Evolutionary conservation across 2,888 invertebrate species (phyloP), one percentile per base, ranked within the genome.

Genomic region (Gibbula magus): DNA sequence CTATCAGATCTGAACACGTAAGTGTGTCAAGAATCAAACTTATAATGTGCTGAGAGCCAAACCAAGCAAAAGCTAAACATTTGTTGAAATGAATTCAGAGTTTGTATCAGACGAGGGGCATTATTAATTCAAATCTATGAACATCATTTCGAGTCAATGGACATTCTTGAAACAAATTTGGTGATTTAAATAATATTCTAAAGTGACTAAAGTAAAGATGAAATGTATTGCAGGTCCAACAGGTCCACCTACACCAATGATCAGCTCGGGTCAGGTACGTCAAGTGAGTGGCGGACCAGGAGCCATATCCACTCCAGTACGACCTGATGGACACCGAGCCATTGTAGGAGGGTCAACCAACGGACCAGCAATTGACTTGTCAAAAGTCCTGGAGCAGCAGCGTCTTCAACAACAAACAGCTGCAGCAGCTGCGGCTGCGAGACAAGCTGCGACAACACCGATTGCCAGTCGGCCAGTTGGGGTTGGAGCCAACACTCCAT

Each of bases 301-400:
- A 16, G 66, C 61, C 16, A 25, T 39, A 18, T 35, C 78, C 32
- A 70, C 78, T 2, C 73, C 78, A 8, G 22, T 53, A 16, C 35
- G 78, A 32, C 56, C 78, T 80, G 75, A 54, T 25, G 53, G 75
- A 18, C 84, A 83, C 20, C 79, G 86, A 51, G 81, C 86, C 10
- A 82, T 86, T 20, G 76, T 85, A 7, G 84, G 84, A 20, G 35
- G 35, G 35, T 52, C 81, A 1, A 10, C 81, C 61, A 32, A 80
- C 77, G 54, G 75, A 16, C 73, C 75, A 0, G 75, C 82, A 8
- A 79, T 85, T 13, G 87, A 88, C 75, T 79, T 87, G 76, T 82
- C 82, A 53, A 88, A 87, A 79, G 79, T 87, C 13, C 66, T 88
- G 54, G 88, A 88, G 77, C 84, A 85, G 79, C 82, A 81, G 61